phyloP scores from a whole-genome alignment of 2,797 vertebrate genomes.

The Salmo trutta region DNA sequence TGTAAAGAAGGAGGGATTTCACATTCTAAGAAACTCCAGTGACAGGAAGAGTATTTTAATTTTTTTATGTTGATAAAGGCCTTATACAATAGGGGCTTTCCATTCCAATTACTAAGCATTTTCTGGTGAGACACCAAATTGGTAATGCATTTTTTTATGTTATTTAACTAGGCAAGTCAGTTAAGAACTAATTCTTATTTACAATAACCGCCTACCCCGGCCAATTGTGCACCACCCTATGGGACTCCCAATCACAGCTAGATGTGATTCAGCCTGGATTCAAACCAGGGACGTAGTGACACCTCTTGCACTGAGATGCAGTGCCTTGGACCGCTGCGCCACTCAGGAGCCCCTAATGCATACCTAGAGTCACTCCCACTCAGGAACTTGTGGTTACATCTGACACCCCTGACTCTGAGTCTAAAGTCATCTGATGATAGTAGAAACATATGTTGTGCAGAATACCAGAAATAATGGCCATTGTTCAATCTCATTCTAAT shows the following conservation, averaged over 20 bases:
- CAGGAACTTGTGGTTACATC: background rate
- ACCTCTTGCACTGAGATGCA: too few relatives aligned
- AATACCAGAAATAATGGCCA: background rate
- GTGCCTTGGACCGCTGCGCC: too few relatives aligned
- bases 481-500: background rate
- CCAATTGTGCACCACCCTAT: too few relatives aligned
- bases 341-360: background rate
- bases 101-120: background rate
- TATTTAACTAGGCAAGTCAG: too few relatives aligned
- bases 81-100: background rate
- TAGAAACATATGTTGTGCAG: background rate
- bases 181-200: too few relatives aligned
- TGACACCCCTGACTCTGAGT: background rate
- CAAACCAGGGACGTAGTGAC: too few relatives aligned
- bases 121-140: background rate
- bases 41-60: background rate
- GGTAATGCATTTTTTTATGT: background rate
- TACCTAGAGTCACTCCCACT: background rate
- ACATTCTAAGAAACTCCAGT: background rate
- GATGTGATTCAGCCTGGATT: too few relatives aligned
- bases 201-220: too few relatives aligned
- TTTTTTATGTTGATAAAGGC: background rate
- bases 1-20: background rate
- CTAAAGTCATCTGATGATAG: background rate
- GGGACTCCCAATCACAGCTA: too few relatives aligned